phyloP scores from a whole-genome alignment of 2,113 vertebrate species.

The Spilogale gracilis region DNA sequence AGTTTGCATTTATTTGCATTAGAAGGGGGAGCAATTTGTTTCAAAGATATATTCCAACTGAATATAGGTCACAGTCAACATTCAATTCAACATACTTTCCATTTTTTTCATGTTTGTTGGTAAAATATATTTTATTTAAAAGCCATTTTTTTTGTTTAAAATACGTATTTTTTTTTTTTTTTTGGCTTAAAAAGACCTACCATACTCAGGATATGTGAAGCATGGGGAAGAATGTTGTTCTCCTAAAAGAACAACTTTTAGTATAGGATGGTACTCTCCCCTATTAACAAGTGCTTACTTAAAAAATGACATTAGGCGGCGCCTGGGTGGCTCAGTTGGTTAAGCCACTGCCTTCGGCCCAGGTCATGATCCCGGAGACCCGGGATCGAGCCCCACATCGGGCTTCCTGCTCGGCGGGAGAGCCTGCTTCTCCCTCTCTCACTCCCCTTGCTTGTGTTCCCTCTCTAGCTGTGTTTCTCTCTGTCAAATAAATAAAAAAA shows the following conservation, averaged over 20 bases:
- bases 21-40: neutral
- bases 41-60: neutral
- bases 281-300: slow-evolving; percentile 57
- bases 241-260: slow-evolving; percentile 46
- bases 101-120: neutral
- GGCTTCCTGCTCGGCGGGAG: no score
- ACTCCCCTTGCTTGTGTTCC: no score
- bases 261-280: slow-evolving; percentile 37
- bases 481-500: no score
- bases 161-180: neutral
- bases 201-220: slow-evolving; percentile 58
- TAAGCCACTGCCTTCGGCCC: no score
- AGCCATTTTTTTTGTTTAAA: slow-evolving; percentile 62
- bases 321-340: no score
- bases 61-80: neutral
- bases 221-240: slow-evolving; percentile 51
- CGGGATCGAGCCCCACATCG: no score
- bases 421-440: no score
- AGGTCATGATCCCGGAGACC: no score
- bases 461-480: no score
- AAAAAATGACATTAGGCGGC: slow-evolving; percentile 28
- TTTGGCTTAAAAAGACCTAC: slow-evolving; percentile 73
- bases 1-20: slow-evolving; percentile 39
- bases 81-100: neutral
- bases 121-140: slow-evolving; percentile 64